Evolutionary conservation across 2,113 vertebrate species (phyloP), one percentile per base, ranked within the genome.

Genomic region (Ondatra zibethicus): DNA sequence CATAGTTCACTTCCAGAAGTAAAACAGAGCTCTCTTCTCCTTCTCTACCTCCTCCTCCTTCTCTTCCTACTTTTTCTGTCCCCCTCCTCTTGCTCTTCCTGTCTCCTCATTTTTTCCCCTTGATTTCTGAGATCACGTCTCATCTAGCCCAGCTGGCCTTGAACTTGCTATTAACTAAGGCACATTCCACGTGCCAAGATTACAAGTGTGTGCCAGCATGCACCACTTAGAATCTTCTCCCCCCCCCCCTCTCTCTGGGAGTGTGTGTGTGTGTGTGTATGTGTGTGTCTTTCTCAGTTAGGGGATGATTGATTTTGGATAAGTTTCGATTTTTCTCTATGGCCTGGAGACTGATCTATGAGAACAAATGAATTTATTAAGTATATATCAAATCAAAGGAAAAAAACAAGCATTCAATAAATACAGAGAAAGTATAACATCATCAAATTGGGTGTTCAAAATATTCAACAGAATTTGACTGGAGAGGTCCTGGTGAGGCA

Each of bases 231-330:
- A 27, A 39, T 39, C 9, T 81, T 0, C 14, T 4, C 12, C 1
- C 21, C 2, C 19, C 2, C 13, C 8, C 7, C 3, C 6, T 17
- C 55, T 1, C 16, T 5, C 16, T n/a, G n/a, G n/a, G n/a, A n/a
- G n/a, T n/a, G n/a, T n/a, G n/a, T n/a, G n/a, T n/a, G n/a, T n/a
- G n/a, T n/a, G n/a, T n/a, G n/a, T n/a, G n/a, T n/a, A n/a, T n/a
- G n/a, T n/a, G n/a, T n/a, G n/a, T n/a, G 11, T 16, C 9, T 12
- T 14, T 50, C 36, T 31, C 27, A 27, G 25, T 23, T 14, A 23
- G 36, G 45, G 25, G 13, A 85, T 14, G 23, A 42, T 19, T 65
- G 13, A 39, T 17, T 63, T 85, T 42, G 39, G 58, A 29, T 63
- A 82, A 58, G 21, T 25, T 58, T 58, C 14, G 36, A n/a, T 5